Percentiles rank a stretch among this genome's conserved stretches.
Evolutionary conservation across 1,140 invertebrate species (phyloP).

Genomic region (Cydia strobilella): DNA sequence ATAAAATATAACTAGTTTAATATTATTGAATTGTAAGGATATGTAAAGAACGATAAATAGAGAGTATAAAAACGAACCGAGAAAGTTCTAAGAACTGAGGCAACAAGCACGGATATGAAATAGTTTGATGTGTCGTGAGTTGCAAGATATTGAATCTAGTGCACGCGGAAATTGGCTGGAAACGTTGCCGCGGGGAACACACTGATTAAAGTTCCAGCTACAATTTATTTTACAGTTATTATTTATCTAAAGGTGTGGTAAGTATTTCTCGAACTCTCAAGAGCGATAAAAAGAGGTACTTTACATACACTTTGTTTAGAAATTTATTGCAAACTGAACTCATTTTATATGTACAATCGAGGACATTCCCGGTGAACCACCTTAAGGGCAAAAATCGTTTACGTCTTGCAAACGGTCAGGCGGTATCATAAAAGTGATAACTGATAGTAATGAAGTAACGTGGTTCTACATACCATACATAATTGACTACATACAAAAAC

Average conservation of each 20-base stretch:
- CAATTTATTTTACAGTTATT: conserved; percentile 6
- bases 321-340: no score
- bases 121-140: conserved; percentile 14
- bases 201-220: conserved; percentile 1
- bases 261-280: neutral
- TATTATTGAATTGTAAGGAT: neutral
- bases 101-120: neutral
- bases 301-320: no score
- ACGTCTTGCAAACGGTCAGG: no score
- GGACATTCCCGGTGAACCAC: no score
- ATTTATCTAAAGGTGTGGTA: neutral
- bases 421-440: no score
- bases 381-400: no score
- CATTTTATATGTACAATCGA: no score
- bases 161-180: conserved; percentile 12
- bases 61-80: neutral
- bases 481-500: no score
- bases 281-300: no score
- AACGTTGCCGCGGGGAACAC: neutral
- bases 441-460: no score
- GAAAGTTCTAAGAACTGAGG: neutral
- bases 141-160: conserved; percentile 16
- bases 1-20: no score
- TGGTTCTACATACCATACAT: no score
- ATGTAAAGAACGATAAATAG: neutral